phyloP scores from a whole-genome alignment of 2,888 invertebrate genomes.

The Mythimna impura region DNA sequence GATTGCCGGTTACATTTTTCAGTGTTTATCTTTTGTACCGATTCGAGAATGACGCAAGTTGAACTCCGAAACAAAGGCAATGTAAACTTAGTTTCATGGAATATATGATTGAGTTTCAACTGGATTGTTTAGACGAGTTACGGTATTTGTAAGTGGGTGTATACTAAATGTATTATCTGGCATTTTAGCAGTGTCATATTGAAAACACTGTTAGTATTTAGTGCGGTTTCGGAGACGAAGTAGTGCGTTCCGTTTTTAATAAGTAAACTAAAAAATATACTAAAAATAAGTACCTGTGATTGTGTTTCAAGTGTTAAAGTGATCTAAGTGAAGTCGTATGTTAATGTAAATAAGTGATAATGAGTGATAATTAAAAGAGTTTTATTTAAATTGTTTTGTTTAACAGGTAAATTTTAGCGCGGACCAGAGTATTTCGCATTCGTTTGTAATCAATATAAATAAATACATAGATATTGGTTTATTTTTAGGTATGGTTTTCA shows the following conservation, averaged over 20 bases:
- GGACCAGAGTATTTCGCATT: slow-evolving; percentile 21
- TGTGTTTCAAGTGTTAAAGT: not conserved
- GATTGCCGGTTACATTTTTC: slow-evolving; percentile 71
- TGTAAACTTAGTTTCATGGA: slow-evolving; percentile 56
- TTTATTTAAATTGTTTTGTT: slow-evolving; percentile 26
- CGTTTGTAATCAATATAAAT: slow-evolving; percentile 53
- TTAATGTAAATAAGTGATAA: slow-evolving; percentile 16
- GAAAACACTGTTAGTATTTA: slow-evolving; percentile 81
- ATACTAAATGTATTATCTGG: slow-evolving; percentile 82
- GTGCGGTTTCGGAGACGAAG: slow-evolving; percentile 64
- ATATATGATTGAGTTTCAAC: slow-evolving; percentile 60
- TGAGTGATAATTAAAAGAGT: not conserved
- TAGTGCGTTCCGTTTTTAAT: slow-evolving; percentile 46
- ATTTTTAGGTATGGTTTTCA: slow-evolving; percentile 20
- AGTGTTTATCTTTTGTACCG: slow-evolving; percentile 81
- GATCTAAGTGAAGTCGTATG: slow-evolving; percentile 33
- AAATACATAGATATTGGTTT: slow-evolving; percentile 33
- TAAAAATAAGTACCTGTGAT: slow-evolving; percentile 9
- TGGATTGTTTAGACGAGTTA: slow-evolving; percentile 43
- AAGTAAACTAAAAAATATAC: slow-evolving; percentile 42
- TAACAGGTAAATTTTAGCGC: slow-evolving; percentile 59
- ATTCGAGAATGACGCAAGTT: slow-evolving; percentile 66
- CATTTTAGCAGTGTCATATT: slow-evolving; percentile 88
- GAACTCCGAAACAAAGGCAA: slow-evolving; percentile 45
- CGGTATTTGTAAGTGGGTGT: slow-evolving; percentile 53